Conservation (phyloP, 1,140 invertebrate species). For the Adoxophyes honmai region DNA sequence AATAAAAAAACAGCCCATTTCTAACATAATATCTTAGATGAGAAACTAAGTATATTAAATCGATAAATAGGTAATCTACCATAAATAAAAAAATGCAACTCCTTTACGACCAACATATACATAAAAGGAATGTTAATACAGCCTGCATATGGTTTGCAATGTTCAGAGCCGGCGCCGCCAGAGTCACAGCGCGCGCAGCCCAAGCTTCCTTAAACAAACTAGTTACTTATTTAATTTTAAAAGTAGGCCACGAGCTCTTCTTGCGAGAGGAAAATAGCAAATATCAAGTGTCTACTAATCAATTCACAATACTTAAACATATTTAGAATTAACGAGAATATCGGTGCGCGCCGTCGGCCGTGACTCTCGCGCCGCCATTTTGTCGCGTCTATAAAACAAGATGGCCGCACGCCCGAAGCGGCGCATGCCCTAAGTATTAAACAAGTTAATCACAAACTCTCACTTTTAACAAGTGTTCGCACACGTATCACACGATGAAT, state of each 20-base stretch:
- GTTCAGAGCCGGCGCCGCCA: background rate
- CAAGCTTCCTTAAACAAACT: background rate
- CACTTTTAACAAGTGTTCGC: conserved; percentile 52
- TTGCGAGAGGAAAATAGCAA: too few species aligned
- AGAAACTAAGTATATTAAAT: conserved; percentile 44
- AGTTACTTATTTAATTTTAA: too few species aligned
- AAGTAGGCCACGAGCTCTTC: too few species aligned
- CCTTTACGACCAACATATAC: conserved; percentile 48
- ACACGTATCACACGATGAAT: conserved; percentile 47
- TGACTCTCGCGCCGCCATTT: conserved; percentile 16
- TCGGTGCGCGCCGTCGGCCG: background rate
- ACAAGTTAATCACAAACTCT: conserved; percentile 52
- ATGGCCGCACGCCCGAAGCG: conserved; percentile 67
- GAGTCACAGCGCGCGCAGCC: background rate
- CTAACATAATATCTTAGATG: conserved; percentile 51
- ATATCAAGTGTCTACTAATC: too few species aligned
- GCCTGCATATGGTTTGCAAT: conserved; percentile 17
- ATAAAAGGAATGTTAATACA: conserved; percentile 57
- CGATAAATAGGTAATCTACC: conserved; percentile 44
- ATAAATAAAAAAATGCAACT: conserved; percentile 45
- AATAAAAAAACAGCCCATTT: conserved; percentile 59
- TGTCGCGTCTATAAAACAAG: conserved; percentile 22
- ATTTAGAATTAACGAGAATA: too few species aligned
- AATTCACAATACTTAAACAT: too few species aligned
- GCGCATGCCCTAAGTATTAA: conserved; percentile 52